These are phyloP conservation scores for Dunckerocampus dactyliophorus DNA, from an alignment of 2,113 vertebrate species.

Conservation along the genomic window DNA sequence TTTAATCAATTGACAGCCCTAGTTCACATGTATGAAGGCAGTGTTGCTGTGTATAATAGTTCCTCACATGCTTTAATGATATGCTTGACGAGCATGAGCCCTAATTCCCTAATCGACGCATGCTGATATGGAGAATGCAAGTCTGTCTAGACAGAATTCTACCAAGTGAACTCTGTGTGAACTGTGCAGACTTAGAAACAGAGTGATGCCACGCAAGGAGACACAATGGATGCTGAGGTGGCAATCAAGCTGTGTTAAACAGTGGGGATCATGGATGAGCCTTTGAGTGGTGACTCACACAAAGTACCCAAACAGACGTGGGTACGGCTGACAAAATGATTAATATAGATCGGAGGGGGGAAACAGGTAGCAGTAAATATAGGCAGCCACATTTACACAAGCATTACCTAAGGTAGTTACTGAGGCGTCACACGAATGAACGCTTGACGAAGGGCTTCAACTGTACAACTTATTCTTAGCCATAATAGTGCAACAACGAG, in stretches of 20 bases:
- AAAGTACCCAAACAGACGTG: slow-evolving; percentile 14
- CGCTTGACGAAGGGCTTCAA: slow-evolving; percentile 1
- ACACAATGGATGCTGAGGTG: slow-evolving; percentile 46
- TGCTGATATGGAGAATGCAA: neutral
- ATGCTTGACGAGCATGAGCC: no score
- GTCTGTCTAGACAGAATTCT: slow-evolving; percentile 39
- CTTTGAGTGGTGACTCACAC: slow-evolving; percentile 18
- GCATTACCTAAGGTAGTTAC: slow-evolving; percentile 1
- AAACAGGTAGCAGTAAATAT: neutral
- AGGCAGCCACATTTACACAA: slow-evolving; percentile 3
- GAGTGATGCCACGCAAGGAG: slow-evolving; percentile 34
- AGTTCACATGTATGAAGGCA: no score
- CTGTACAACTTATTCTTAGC: slow-evolving; percentile 27
- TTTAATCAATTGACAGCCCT: no score
- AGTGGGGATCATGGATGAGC: slow-evolving; percentile 23
- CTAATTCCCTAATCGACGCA: no score
- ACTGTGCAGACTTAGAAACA: slow-evolving; percentile 42
- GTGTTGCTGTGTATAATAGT: no score
- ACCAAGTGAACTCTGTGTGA: slow-evolving; percentile 47
- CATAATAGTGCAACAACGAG: slow-evolving; percentile 27
- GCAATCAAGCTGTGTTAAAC: slow-evolving; percentile 30
- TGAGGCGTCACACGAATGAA: slow-evolving; percentile 5
- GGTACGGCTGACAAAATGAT: slow-evolving; percentile 3
- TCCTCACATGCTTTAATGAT: no score
- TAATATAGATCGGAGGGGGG: neutral